Percentiles rank a stretch among this genome's conserved stretches.
Conservation (phyloP, 2,888 invertebrate species). For the Miltochrista miniata region DNA sequence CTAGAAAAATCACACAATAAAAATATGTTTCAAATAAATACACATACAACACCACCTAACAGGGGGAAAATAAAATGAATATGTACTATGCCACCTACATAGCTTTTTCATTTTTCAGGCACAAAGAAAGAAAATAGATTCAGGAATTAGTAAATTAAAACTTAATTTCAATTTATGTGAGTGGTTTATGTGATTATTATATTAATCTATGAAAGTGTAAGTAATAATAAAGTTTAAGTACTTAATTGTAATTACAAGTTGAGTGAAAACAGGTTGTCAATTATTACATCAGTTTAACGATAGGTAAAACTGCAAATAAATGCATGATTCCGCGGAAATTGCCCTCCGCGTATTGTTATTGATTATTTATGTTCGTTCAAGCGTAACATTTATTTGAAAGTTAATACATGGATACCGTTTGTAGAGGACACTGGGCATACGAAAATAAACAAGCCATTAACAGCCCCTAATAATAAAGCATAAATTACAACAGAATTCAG, state of each 20-base stretch:
- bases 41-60: background rate
- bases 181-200: background rate
- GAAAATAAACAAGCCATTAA: constrained; percentile 68
- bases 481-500: constrained; percentile 52
- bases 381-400: constrained; percentile 38
- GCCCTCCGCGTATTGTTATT: constrained; percentile 42
- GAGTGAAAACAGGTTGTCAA: constrained; percentile 13
- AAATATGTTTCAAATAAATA: background rate
- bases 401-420: constrained; percentile 30
- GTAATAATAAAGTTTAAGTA: too few relatives aligned
- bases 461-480: constrained; percentile 77
- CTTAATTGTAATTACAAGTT: constrained; percentile 8
- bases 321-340: constrained; percentile 31
- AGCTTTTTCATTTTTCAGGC: background rate
- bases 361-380: constrained; percentile 51
- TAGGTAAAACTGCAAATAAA: constrained; percentile 28
- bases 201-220: too few relatives aligned
- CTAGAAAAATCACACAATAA: background rate
- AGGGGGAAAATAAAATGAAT: constrained; percentile 14
- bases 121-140: background rate
- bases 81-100: constrained; percentile 5
- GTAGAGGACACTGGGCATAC: constrained; percentile 44
- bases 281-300: constrained; percentile 15
- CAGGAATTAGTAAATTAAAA: too few relatives aligned
- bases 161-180: constrained; percentile 2